Percentiles rank a stretch among this genome's conserved stretches.
These are phyloP conservation scores for Falcunculus frontatus DNA, from an alignment of 2,113 vertebrate genomes.

Conservation along the genomic window DNA sequence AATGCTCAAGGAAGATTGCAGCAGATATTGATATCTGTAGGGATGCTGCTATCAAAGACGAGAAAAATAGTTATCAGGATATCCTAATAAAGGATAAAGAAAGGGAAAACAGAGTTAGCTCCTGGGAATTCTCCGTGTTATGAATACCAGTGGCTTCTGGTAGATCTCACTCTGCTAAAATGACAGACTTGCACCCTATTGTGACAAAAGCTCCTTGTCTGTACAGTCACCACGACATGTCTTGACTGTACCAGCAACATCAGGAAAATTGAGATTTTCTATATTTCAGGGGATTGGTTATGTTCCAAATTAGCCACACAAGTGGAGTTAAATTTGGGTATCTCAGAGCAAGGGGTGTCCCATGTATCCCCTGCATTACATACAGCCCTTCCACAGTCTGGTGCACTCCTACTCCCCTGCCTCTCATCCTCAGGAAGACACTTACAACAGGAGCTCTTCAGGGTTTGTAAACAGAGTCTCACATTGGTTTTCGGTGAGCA, in stretches of 20 bases:
- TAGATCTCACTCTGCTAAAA: neutral
- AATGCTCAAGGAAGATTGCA: neutral
- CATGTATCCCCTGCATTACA: neutral
- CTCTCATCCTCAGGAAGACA: neutral
- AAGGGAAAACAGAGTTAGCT: neutral
- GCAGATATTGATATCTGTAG: neutral
- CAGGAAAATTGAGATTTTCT: neutral
- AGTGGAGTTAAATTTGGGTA: neutral
- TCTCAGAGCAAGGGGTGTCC: neutral
- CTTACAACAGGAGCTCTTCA: neutral
- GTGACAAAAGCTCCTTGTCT: neutral
- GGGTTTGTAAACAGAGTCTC: neutral
- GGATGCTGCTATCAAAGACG: neutral
- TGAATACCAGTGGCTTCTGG: neutral
- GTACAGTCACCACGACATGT: neutral
- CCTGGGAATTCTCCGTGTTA: neutral
- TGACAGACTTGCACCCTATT: neutral
- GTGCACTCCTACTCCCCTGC: neutral
- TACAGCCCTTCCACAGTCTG: neutral
- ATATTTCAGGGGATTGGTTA: neutral
- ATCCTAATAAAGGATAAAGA: neutral
- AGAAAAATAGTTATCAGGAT: neutral
- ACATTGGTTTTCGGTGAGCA: neutral
- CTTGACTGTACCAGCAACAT: neutral
- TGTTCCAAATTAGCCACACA: neutral